Percentiles rank a stretch among this genome's conserved stretches.
Conservation (phyloP, 2,888 invertebrate species). For the Cryptocephalus primarius region DNA sequence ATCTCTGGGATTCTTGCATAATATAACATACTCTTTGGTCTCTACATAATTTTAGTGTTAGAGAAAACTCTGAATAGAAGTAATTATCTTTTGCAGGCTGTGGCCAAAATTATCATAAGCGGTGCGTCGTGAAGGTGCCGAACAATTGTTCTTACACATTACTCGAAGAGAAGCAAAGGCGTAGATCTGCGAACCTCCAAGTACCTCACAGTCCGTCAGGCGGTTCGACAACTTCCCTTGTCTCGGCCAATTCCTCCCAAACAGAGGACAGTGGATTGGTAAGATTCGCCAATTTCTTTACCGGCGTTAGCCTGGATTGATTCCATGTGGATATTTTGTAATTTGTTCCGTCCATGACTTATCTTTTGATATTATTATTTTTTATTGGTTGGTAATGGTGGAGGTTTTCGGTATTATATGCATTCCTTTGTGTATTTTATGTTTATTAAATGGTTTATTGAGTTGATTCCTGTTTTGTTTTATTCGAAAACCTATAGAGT, state of each 20-base stretch:
- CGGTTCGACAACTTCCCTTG: constrained; percentile 56
- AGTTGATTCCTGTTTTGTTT: constrained; percentile 1
- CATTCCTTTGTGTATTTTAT: constrained; percentile 13
- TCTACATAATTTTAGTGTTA: too few species aligned
- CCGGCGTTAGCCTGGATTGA: constrained; percentile 29
- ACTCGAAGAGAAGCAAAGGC: constrained; percentile 30
- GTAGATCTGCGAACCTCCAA: constrained; percentile 39
- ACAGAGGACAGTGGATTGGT: constrained; percentile 61
- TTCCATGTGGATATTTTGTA: neutral
- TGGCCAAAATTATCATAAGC: constrained; percentile 96
- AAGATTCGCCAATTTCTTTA: constrained; percentile 45
- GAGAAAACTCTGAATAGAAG: neutral
- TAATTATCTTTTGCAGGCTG: constrained; percentile 55
- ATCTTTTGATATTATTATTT: constrained; percentile 3
- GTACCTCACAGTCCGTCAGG: constrained; percentile 64
- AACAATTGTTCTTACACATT: constrained; percentile 76
- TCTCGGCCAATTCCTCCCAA: constrained; percentile 43
- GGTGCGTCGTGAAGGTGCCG: constrained; percentile 93
- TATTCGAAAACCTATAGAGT: neutral
- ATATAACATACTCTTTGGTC: too few species aligned
- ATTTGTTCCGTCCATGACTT: neutral
- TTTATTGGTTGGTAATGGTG: constrained; percentile 12
- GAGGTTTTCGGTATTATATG: constrained; percentile 20
- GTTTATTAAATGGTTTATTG: neutral
- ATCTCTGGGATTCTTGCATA: too few species aligned